Conservation (phyloP, 1,140 invertebrate species). For the Rhizoglyphus robini region DNA sequence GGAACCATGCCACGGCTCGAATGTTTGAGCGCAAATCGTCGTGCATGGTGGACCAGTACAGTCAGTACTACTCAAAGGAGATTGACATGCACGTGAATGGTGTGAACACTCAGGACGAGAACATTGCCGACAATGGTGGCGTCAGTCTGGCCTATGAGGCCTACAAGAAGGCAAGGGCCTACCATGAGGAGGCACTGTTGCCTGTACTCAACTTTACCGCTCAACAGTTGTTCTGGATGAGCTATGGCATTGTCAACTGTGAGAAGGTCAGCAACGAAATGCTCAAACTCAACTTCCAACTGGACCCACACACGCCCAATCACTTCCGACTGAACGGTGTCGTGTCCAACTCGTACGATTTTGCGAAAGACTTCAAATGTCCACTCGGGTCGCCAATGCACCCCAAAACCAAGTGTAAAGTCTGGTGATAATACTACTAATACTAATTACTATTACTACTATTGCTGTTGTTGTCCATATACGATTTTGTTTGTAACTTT, state of each 20-base stretch:
- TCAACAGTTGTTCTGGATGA: slow-evolving; percentile 69
- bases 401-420: slow-evolving; percentile 72
- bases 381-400: slow-evolving; percentile 71
- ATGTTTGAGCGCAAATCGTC: slow-evolving; percentile 57
- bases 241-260: slow-evolving; percentile 64
- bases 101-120: slow-evolving; percentile 34
- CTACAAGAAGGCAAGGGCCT: slow-evolving; percentile 25
- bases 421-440: slow-evolving; percentile 76
- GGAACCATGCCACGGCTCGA: slow-evolving; percentile 55
- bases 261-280: slow-evolving; percentile 31
- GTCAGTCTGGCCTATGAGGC: slow-evolving; percentile 41
- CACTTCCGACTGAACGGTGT: slow-evolving; percentile 60
- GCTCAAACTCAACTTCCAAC: slow-evolving; percentile 26
- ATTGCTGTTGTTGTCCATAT: too few species aligned
- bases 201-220: slow-evolving; percentile 60
- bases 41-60: slow-evolving; percentile 80
- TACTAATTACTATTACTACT: too few species aligned
- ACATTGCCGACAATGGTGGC: slow-evolving; percentile 44
- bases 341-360: slow-evolving; percentile 78
- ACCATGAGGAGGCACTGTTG: slow-evolving; percentile 36
- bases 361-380: slow-evolving; percentile 56
- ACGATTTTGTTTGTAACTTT: too few species aligned
- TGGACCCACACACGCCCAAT: slow-evolving; percentile 26
- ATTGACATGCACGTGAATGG: slow-evolving; percentile 38
- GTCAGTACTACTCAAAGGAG: slow-evolving; percentile 40